phyloP scores from a whole-genome alignment of 2,113 vertebrate species.

The Azemiops feae region DNA sequence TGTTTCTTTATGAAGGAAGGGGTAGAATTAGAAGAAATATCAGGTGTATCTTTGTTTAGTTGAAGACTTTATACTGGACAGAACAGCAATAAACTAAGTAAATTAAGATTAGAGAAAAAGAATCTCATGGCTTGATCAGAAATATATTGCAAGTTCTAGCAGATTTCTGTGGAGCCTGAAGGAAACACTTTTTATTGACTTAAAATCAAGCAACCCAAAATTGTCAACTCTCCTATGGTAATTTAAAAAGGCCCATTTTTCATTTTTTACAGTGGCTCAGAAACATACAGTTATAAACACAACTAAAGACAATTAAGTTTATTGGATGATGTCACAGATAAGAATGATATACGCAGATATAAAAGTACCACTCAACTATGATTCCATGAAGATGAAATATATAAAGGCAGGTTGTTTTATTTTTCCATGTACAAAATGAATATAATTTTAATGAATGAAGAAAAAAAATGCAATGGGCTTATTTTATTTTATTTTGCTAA shows the following conservation, averaged over 20 bases:
- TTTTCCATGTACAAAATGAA: conserved; percentile 66
- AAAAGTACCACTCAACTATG: conserved; percentile 46
- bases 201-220: conserved; percentile 62
- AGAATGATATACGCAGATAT: conserved; percentile 64
- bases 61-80: neutral
- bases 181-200: no score
- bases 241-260: conserved; percentile 74
- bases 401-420: conserved; percentile 53
- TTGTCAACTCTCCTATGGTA: conserved; percentile 59
- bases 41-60: conserved; percentile 11
- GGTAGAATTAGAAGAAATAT: conserved; percentile 20
- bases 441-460: conserved; percentile 58
- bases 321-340: conserved; percentile 77
- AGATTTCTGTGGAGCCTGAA: conserved; percentile 12
- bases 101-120: conserved; percentile 19
- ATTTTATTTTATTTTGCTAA: conserved; percentile 1
- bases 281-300: conserved; percentile 71
- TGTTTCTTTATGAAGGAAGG: conserved; percentile 27
- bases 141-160: conserved; percentile 20
- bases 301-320: conserved; percentile 78
- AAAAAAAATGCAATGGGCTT: conserved; percentile 26
- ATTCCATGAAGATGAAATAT: conserved; percentile 68
- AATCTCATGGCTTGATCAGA: conserved; percentile 19
- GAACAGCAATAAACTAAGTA: neutral
- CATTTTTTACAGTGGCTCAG: conserved; percentile 64